Evolutionary conservation across 2,113 vertebrate species (phyloP).

Genomic region (Helogale parvula): DNA sequence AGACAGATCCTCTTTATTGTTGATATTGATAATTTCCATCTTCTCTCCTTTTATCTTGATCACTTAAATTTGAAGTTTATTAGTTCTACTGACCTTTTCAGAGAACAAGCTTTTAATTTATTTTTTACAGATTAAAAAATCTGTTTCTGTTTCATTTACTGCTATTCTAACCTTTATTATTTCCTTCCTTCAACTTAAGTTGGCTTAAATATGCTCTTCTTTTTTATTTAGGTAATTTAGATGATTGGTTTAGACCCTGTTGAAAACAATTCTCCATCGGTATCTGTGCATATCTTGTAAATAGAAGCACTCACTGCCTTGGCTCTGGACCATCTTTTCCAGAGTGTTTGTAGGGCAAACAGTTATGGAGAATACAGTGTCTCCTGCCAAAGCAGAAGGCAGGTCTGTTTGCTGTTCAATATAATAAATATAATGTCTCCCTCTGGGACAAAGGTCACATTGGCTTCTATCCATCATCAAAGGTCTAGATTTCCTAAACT

Average conservation of each 20-base stretch:
- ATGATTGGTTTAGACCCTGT: not conserved
- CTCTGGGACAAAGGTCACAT: not conserved
- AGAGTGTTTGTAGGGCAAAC: not conserved
- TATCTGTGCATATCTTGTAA: not conserved
- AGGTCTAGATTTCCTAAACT: not conserved
- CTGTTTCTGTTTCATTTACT: not conserved
- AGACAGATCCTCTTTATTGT: not conserved
- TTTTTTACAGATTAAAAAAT: not conserved
- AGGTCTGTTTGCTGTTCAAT: not conserved
- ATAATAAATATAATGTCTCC: not conserved
- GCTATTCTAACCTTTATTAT: not conserved
- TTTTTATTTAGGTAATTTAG: not conserved
- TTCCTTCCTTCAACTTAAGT: not conserved
- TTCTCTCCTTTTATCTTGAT: not conserved
- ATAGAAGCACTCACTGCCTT: not conserved
- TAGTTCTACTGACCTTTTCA: not conserved
- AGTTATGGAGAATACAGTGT: not conserved
- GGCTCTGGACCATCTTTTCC: not conserved
- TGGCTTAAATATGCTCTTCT: not conserved
- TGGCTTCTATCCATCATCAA: not conserved
- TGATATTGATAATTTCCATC: not conserved
- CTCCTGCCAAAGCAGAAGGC: constrained; percentile 1
- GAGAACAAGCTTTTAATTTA: not conserved
- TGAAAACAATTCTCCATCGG: not conserved
- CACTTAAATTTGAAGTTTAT: not conserved